These are phyloP conservation scores for Yasuhikotakia modesta DNA, from an alignment of 2,797 vertebrate species.

Conservation along the genomic window DNA sequence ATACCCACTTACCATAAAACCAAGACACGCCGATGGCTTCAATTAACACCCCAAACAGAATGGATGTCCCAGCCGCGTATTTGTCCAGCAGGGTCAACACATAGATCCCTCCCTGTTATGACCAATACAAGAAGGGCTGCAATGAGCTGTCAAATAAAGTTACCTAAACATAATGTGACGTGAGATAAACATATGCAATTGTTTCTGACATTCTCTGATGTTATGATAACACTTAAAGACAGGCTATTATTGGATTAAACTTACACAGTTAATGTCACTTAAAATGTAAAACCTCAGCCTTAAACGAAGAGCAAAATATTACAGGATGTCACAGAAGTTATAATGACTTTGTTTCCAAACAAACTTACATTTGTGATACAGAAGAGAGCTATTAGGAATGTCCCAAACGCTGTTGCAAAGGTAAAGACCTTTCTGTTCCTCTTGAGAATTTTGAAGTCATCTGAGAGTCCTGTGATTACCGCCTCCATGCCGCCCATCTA, in stretches of 20 bases:
- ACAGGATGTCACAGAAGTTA: background rate
- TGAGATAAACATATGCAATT: background rate
- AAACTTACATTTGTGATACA: slow-evolving; percentile 93
- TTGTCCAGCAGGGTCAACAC: slow-evolving; percentile 92
- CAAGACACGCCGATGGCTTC: slow-evolving; percentile 98
- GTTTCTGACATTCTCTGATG: no score
- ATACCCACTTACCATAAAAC: slow-evolving; percentile 91
- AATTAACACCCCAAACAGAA: slow-evolving; percentile 93
- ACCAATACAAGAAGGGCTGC: background rate
- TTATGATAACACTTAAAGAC: no score
- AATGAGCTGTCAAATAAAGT: background rate
- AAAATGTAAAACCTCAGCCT: no score
- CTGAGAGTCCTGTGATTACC: slow-evolving; percentile 92
- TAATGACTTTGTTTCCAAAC: background rate
- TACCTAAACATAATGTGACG: background rate
- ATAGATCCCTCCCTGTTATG: slow-evolving; percentile 91
- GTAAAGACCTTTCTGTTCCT: slow-evolving; percentile 93
- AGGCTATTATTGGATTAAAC: no score
- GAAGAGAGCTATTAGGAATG: slow-evolving; percentile 89
- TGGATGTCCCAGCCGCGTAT: slow-evolving; percentile 95
- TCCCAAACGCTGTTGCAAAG: slow-evolving; percentile 84
- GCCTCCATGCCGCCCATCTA: slow-evolving; percentile 99
- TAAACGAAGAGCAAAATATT: no score
- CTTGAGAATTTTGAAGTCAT: slow-evolving; percentile 93
- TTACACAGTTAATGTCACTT: no score